Percentiles rank a stretch among this genome's conserved stretches.
Conservation (phyloP, 2,888 invertebrate species). For the Gisinianus flammeolus region DNA sequence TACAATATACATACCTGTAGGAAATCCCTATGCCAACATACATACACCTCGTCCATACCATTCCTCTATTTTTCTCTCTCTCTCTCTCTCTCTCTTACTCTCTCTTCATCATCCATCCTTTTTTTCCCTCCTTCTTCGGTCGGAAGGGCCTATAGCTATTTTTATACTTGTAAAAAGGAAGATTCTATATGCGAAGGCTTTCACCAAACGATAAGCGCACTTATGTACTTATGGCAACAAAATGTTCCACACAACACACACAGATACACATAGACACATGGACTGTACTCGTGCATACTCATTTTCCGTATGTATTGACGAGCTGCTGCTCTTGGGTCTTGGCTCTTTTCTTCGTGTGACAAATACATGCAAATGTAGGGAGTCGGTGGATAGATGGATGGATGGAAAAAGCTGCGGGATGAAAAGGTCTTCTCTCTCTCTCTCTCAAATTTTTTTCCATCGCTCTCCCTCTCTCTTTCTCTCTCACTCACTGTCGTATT, state of each 20-base stretch:
- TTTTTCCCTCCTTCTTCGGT: neutral
- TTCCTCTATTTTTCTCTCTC: slow-evolving; percentile 21
- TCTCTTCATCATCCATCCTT: slow-evolving; percentile 17
- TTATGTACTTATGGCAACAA: neutral
- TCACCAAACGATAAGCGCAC: neutral
- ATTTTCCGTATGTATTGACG: neutral
- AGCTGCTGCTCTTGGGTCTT: neutral
- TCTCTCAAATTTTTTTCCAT: slow-evolving; percentile 5
- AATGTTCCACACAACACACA: neutral
- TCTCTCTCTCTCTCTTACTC: neutral
- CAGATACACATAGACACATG: neutral
- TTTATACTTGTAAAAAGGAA: neutral
- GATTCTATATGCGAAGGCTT: too few species aligned
- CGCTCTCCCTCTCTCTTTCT: slow-evolving; percentile 10
- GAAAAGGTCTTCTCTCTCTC: slow-evolving; percentile 37
- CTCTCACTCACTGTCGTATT: slow-evolving; percentile 22
- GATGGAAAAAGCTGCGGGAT: slow-evolving; percentile 39
- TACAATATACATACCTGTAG: too few species aligned
- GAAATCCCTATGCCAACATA: neutral
- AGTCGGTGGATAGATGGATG: slow-evolving; percentile 36
- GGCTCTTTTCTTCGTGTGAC: slow-evolving; percentile 20
- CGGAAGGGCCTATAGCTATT: neutral
- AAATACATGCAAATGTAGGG: slow-evolving; percentile 40
- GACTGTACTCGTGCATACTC: neutral
- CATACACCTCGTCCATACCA: too few species aligned